A percentile compares a stretch with the other conserved stretches of the same genome.
Conservation (phyloP, 2,797 vertebrate genomes). For the Psittacula derbiana region DNA sequence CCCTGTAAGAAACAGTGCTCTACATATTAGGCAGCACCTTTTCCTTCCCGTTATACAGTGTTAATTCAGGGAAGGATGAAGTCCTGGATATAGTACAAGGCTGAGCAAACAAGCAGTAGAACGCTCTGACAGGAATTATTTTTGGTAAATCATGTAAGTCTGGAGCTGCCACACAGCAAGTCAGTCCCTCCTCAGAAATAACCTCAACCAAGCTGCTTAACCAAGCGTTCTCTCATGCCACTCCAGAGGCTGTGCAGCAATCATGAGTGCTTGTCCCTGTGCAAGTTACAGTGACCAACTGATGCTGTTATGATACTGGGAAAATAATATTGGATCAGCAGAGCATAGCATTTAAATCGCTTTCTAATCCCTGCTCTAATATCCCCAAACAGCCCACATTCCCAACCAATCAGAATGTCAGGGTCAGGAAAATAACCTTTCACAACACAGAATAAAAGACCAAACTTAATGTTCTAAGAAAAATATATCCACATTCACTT, state of each 20-base stretch:
- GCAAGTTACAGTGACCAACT: not conserved
- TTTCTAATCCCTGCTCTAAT: not conserved
- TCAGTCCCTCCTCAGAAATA: not conserved
- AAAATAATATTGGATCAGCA: not conserved
- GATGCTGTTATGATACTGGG: not conserved
- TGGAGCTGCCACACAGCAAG: not conserved
- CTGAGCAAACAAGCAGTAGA: slow-evolving; percentile 14
- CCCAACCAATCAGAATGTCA: not conserved
- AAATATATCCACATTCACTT: not conserved
- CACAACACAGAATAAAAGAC: not conserved
- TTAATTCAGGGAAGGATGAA: not conserved
- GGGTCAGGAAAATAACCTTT: not conserved
- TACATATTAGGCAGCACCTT: not conserved
- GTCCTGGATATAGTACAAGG: not conserved
- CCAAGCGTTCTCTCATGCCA: not conserved
- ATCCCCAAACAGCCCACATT: not conserved
- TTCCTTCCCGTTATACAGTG: not conserved
- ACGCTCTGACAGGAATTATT: not conserved
- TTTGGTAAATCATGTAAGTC: not conserved
- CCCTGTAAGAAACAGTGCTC: not conserved
- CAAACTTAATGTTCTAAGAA: not conserved
- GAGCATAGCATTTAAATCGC: not conserved
- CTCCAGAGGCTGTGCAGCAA: not conserved
- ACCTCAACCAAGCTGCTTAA: not conserved
- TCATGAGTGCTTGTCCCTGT: not conserved